phyloP scores from a whole-genome alignment of 2,113 vertebrate species.

The Serinus canaria region DNA sequence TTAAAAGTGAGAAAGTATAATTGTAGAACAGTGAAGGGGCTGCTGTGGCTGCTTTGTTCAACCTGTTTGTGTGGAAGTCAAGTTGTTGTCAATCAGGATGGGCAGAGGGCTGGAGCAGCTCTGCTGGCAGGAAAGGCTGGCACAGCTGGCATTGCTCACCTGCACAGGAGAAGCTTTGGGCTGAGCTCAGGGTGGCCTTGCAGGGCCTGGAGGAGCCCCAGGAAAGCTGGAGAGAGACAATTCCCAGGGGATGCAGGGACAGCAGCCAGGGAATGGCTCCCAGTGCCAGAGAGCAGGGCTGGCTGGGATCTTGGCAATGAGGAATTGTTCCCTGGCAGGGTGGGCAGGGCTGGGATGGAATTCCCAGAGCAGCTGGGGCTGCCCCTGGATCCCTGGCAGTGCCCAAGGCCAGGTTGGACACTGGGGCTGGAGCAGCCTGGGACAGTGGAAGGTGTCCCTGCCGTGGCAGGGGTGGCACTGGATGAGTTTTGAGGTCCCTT shows the following conservation, averaged over 20 bases:
- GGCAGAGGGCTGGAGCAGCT: not conserved
- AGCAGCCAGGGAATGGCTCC: not conserved
- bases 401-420: not conserved
- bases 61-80: not conserved
- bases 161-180: not conserved
- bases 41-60: not conserved
- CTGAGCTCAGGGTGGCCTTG: not conserved
- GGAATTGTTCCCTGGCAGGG: not conserved
- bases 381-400: not conserved
- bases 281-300: not conserved
- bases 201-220: not conserved
- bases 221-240: not conserved
- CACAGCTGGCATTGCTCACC: not conserved
- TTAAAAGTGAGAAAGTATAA: not conserved
- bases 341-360: not conserved
- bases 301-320: not conserved
- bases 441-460: not conserved
- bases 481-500: accelerated
- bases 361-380: not conserved
- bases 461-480: not conserved
- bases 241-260: not conserved
- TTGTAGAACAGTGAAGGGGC: not conserved
- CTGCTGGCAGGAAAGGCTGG: not conserved
- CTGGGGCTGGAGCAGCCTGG: not conserved
- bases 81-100: not conserved